These are phyloP conservation scores for Theocolax elegans DNA, from an alignment of 1,140 invertebrate genomes.

Conservation along the genomic window DNA sequence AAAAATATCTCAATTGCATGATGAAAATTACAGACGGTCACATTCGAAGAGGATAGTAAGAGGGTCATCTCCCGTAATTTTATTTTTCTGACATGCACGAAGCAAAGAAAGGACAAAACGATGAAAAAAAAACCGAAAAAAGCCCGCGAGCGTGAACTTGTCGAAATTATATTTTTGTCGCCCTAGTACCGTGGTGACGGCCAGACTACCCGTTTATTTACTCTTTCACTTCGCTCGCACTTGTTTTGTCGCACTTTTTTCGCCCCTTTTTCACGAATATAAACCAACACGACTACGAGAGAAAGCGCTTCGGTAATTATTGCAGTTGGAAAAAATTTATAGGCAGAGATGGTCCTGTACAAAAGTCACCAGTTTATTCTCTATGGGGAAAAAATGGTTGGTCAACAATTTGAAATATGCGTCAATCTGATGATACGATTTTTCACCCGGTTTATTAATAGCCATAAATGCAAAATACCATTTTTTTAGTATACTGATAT, in stretches of 20 bases:
- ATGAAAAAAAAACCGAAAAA: conserved; percentile 6
- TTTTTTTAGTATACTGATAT: too few relatives aligned
- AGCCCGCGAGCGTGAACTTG: conserved; percentile 16
- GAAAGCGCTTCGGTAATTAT: conserved; percentile 22
- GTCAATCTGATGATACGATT: too few relatives aligned
- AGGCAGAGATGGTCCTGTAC: not conserved
- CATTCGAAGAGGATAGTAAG: too few relatives aligned
- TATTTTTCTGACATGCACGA: not conserved
- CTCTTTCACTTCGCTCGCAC: conserved; percentile 20
- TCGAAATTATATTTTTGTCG: conserved; percentile 34
- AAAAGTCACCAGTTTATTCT: not conserved
- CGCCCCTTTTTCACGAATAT: not conserved
- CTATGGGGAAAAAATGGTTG: conserved; percentile 5
- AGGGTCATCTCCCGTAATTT: conserved; percentile 4
- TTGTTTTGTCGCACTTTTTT: conserved; percentile 27
- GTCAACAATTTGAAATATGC: too few relatives aligned
- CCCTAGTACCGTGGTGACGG: conserved; percentile 1
- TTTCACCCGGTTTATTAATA: too few relatives aligned
- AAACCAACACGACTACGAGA: not conserved
- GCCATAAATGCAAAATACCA: too few relatives aligned
- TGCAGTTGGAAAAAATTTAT: conserved; percentile 14
- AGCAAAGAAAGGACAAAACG: not conserved
- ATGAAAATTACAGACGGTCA: too few relatives aligned
- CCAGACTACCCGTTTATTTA: conserved; percentile 27
- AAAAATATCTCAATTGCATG: too few relatives aligned